Evolutionary conservation across 2,113 vertebrate species (phyloP).

Genomic region (Grantiella picta): DNA sequence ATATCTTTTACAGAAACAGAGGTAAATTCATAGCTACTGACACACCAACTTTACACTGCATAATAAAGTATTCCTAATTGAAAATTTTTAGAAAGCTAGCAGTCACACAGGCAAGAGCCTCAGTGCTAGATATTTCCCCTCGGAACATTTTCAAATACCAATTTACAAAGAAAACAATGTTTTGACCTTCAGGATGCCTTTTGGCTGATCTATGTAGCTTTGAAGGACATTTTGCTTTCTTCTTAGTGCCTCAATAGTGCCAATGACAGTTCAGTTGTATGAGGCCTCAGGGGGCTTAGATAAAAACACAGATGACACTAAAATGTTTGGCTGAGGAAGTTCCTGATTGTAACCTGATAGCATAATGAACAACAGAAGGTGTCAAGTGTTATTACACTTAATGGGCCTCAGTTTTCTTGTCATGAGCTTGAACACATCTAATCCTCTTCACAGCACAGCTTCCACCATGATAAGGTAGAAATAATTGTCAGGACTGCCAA

Average conservation of each 20-base stretch:
- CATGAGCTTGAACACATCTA: slow-evolving; percentile 25
- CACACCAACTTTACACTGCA: background rate
- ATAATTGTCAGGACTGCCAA: background rate
- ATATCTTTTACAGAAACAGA: background rate
- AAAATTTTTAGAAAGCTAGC: background rate
- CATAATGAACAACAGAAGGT: slow-evolving; percentile 18
- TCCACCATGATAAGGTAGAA: background rate
- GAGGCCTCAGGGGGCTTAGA: background rate
- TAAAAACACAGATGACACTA: background rate
- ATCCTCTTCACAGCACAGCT: background rate
- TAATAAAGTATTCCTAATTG: background rate
- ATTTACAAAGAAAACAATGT: background rate
- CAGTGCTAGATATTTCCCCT: background rate
- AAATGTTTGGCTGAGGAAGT: background rate
- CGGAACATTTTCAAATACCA: background rate
- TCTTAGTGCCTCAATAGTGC: background rate
- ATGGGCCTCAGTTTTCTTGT: slow-evolving; percentile 43
- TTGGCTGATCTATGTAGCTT: background rate
- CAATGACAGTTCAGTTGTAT: background rate
- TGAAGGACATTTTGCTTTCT: background rate
- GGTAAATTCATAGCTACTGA: background rate
- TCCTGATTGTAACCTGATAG: background rate
- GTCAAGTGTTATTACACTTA: slow-evolving; percentile 43
- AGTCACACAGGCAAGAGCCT: background rate
- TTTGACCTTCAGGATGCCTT: background rate